Evolutionary conservation across 2,797 vertebrate species (phyloP), one percentile per base, ranked within the genome.

Genomic region (Pipistrellus pygmaeus): DNA sequence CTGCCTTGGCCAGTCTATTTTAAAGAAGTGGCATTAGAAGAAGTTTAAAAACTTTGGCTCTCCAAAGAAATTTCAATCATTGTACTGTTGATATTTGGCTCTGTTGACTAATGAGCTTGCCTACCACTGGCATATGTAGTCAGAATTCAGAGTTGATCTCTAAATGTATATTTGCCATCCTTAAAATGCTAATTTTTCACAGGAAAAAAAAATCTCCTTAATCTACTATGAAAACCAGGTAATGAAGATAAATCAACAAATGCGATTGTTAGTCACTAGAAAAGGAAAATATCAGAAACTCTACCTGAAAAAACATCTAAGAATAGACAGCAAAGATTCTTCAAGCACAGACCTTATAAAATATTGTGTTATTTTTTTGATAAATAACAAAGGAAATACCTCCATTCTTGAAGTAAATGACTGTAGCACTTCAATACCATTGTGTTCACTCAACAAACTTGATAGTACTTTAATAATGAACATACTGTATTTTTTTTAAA

Each of bases 91-190:
- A 44, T 44, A 44, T 44, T 44, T 44, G 44, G 10, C 44, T 44
- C 44, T 44, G 44, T 44, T 44, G 44, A 44, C 44, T 44, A 44
- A 44, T 44, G 10, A 44, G 9, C 10, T 44, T 44, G 44, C 44
- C 9, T 8, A 44, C 44, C 44, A 44, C 44, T 44, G 44, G 82
- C 0, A 60, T 21, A 12, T 21, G 85, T 76, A 90, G 82, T 81
- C n/a, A 83, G 73, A 96, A 57, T 80, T 95, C 55, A 89, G 48
- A 73, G 17, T 72, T 93, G 32, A 78, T 78, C 30, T 93, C 10
- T 86, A 89, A 90, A 92, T 84, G 35, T 66, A 3, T 48, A 69
- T 90, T 93, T 95, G 60, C 8, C 20, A 69, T 89, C 55, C 35
- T 88, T 87, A 72, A 30, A 94, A 11, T 51, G 15, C 27, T 85